These are phyloP conservation scores for Rhagologus leucostigma DNA, from an alignment of 2,113 vertebrate genomes.

Conservation along the genomic window DNA sequence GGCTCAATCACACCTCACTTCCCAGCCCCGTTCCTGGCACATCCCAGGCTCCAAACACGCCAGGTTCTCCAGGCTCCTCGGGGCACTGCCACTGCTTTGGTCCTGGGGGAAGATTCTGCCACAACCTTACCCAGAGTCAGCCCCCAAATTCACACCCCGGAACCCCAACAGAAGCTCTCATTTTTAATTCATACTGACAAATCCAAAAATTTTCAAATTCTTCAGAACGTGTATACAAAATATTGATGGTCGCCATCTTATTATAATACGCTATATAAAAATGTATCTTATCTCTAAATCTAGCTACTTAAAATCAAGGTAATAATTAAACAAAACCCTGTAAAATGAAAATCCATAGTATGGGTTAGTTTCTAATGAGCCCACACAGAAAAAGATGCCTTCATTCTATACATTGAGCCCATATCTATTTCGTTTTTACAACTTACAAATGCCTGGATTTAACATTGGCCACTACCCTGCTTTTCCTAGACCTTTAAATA, in stretches of 20 bases:
- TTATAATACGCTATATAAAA: background rate
- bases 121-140: background rate
- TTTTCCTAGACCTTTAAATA: background rate
- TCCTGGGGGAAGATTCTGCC: background rate
- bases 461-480: background rate
- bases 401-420: background rate
- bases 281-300: background rate
- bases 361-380: background rate
- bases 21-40: background rate
- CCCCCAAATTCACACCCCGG: background rate
- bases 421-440: background rate
- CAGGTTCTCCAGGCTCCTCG: background rate
- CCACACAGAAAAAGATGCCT: background rate
- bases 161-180: background rate
- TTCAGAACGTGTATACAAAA: background rate
- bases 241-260: background rate
- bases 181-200: background rate
- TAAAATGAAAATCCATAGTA: background rate
- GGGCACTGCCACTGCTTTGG: background rate
- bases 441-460: background rate
- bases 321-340: background rate
- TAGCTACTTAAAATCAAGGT: background rate
- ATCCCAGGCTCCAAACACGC: background rate
- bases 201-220: background rate
- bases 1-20: background rate